Percentiles rank a stretch among this genome's conserved stretches.
Conservation (phyloP, 2,888 invertebrate genomes). For the Hetaerina titia region DNA sequence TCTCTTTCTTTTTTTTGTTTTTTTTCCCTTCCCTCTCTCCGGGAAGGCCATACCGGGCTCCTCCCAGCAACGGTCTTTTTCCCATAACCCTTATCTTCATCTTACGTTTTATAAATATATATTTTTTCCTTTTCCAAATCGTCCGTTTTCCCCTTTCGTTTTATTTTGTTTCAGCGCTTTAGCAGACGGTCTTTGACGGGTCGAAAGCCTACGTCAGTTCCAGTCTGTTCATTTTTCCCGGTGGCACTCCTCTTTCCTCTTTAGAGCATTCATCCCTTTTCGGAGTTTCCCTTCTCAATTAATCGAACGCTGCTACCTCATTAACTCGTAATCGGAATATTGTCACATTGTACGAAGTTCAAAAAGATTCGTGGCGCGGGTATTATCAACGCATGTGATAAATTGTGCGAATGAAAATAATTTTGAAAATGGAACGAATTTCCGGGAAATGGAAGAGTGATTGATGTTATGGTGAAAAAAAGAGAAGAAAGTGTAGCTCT, state of each 20-base stretch:
- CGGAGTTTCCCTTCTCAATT: not conserved
- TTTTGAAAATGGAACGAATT: not conserved
- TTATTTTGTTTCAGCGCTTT: not conserved
- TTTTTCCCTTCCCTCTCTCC: not conserved
- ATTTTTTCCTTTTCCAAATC: not conserved
- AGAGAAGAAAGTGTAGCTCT: not conserved
- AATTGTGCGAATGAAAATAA: not conserved
- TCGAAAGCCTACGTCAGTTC: not conserved
- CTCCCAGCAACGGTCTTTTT: not conserved
- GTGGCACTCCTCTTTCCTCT: not conserved
- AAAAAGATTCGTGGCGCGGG: not conserved
- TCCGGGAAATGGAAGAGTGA: not conserved
- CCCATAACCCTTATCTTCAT: conserved; percentile 35
- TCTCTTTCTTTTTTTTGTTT: too few relatives aligned
- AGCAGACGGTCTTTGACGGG: conserved; percentile 1
- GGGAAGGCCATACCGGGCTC: not conserved
- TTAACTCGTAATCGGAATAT: not conserved
- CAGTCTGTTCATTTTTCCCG: not conserved
- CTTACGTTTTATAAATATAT: not conserved
- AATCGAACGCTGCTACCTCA: not conserved
- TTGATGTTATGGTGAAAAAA: not conserved
- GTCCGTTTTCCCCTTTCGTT: not conserved
- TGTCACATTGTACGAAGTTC: not conserved
- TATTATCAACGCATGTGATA: not conserved
- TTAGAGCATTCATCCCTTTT: not conserved